Base-by-base conservation (phyloP, 2,797 vertebrate genomes). In the Sebastes hopkinsi region DNA sequence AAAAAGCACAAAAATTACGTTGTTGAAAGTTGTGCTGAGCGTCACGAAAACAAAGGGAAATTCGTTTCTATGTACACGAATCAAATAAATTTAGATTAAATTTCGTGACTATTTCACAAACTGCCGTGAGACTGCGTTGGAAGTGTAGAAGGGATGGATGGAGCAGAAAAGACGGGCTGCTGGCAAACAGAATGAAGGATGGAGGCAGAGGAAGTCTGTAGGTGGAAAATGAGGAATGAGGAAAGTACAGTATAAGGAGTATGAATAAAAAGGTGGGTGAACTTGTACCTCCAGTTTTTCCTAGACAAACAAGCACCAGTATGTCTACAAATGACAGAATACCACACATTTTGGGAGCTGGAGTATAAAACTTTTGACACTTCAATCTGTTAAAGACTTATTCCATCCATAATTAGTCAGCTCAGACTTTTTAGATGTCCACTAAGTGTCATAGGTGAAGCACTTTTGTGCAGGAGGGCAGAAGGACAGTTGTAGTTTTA, bases 161-260 rank as follows among this genome's bases (percentile, higher is more conserved):
- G 20, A 12, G 23, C 14, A 30, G 18, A 60, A 59, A 66, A 36
- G 54, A 59, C 8, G 25, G 6, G 52, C 5, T 71, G 32, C 32
- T 34, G 58, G 58, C 30, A 42, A 60, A 55, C 2, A 9, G 9
- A 59, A 52, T 25, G 13, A 60, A 71, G 16, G 38, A 59, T 61
- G 65, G 56, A 73, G 18, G 67, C 34, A 76, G 64, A 80, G 38
- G 46, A 74, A 68, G 34, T 67, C 1, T 61, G 16, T 20, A 20
- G 66, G 30, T 67, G 59, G 23, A 72, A 79, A 76, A 68, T 70
- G 60, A 79, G 32, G 52, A 59, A 16, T 52, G 32, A 25, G 8
- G 7, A 60, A 29, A 32, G 61, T 50, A 50, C 46, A 18, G 18
- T 71, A 25, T 8, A 50, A 14, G 1, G 29, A 4, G 0, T 34